Evolutionary conservation across 2,888 invertebrate species (phyloP), one percentile per base, ranked within the genome.

Genomic region (Autographa pulchrina): DNA sequence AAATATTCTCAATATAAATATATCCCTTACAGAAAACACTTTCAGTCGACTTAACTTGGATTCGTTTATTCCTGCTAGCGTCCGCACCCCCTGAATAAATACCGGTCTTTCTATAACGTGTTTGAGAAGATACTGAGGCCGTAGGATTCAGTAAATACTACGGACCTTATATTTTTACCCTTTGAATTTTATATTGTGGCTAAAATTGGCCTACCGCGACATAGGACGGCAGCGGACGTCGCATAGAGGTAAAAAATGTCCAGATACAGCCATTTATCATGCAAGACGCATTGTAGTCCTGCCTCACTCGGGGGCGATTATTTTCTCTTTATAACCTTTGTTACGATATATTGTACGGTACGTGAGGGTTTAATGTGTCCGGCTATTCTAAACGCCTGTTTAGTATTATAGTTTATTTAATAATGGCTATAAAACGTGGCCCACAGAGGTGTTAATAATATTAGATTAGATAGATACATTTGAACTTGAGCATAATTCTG

Each of bases 171-270:
- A 87, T 88, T 84, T 85, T 86, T 77, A 85, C 81, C 83, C 84
- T 89, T 87, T 88, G 85, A 87, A 88, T 88, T 89, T 89, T 84
- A 88, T 88, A 85, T 77, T 82, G 74, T 74, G 77, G 81, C 81
- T 85, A 81, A 85, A 88, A 88, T 85, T 81, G 83, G 74, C 77
- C 64, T 76, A 80, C 72, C 71, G 66, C 59, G 72, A 32, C 68
- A 71, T 74, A 70, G 59, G 54, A 60, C 8, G 66, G 68, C 70
- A 80, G 63, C 76, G 74, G 72, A 72, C 72, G 78, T 75, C 74
- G 72, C 69, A 75, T 72, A 71, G 78, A 77, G 74, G 70, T 78
- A 78, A 84, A 83, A 78, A 78, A 81, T 81, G 77, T 80, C 80
- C 75, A 82, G 79, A 74, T 82, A 75, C 74, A 81, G 74, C 78